Evolutionary conservation across 2,113 vertebrate species (phyloP).

Genomic region (Phasianus colchicus): DNA sequence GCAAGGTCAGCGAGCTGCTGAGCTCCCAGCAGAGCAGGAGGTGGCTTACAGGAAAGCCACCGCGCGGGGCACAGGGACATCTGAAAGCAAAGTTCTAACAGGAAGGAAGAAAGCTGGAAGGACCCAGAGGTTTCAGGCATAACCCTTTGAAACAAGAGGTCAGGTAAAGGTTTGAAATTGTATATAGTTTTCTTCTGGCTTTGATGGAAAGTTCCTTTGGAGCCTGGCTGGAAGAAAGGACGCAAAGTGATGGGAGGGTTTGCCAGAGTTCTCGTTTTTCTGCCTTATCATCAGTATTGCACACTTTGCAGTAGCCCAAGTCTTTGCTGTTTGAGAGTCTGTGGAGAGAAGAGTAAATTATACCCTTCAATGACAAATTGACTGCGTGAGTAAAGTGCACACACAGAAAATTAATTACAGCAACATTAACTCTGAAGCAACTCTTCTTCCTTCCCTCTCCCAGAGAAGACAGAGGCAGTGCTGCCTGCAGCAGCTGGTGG

Average conservation of each 20-base stretch:
- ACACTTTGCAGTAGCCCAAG: not conserved
- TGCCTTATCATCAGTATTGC: not conserved
- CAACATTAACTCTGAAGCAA: accelerated
- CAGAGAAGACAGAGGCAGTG: not conserved
- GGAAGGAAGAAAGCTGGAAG: conserved; percentile 40
- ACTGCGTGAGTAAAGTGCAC: not conserved
- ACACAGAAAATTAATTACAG: not conserved
- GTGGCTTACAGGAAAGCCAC: conserved; percentile 26
- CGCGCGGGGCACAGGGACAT: not conserved
- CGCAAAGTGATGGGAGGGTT: not conserved
- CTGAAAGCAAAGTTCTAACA: conserved; percentile 60
- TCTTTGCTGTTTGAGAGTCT: not conserved
- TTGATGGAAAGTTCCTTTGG: conserved; percentile 55
- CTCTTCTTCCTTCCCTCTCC: not conserved
- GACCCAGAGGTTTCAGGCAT: conserved; percentile 34
- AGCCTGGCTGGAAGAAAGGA: conserved; percentile 14
- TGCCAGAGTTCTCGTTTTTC: not conserved
- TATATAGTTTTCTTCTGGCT: conserved; percentile 38
- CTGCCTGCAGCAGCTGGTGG: not conserved
- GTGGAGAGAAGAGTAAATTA: conserved; percentile 7
- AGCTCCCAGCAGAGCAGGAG: conserved; percentile 61
- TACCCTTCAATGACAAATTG: not conserved
- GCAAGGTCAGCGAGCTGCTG: conserved; percentile 48
- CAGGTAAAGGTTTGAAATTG: conserved; percentile 25
- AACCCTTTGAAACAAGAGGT: conserved; percentile 54